Conservation (phyloP, 2,888 invertebrate genomes). For the Meta bourneti region DNA sequence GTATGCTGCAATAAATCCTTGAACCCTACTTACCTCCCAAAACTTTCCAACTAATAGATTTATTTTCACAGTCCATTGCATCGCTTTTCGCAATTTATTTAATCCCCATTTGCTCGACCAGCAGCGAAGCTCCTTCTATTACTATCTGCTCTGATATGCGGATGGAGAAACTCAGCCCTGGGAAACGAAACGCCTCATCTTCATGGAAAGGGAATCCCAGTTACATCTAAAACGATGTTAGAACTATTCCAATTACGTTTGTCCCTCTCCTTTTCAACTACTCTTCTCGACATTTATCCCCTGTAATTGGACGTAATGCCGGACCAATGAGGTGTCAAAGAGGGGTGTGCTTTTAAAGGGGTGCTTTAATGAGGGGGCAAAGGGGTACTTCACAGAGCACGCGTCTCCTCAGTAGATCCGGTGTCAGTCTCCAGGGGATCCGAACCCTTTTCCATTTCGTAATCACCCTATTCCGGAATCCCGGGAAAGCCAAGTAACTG, state of each 20-base stretch:
- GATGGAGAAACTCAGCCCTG: not conserved
- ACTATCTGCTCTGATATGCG: not conserved
- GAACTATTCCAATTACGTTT: conserved; percentile 64
- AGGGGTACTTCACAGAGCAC: conserved; percentile 64
- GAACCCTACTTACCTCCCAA: too few species aligned
- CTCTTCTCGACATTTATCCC: conserved; percentile 67
- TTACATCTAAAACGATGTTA: conserved; percentile 59
- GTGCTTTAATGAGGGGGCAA: conserved; percentile 69
- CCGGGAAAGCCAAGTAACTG: not conserved
- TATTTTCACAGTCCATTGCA: too few species aligned
- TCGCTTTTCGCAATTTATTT: too few species aligned
- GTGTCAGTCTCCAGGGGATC: conserved; percentile 54
- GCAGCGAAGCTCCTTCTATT: not conserved
- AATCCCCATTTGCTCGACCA: too few species aligned
- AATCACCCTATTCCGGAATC: conserved; percentile 40
- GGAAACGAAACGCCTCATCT: not conserved
- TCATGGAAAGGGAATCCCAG: not conserved
- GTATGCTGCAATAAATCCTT: too few species aligned
- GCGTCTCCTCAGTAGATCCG: conserved; percentile 47
- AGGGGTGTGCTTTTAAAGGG: conserved; percentile 67
- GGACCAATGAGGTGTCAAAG: conserved; percentile 72
- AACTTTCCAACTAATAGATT: too few species aligned
- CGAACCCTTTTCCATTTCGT: conserved; percentile 53
- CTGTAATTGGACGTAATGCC: conserved; percentile 74
- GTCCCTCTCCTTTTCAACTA: conserved; percentile 26